These are phyloP conservation scores for Drosophila pruinosa DNA, from an alignment of 1,140 invertebrate species.

Conservation along the genomic window DNA sequence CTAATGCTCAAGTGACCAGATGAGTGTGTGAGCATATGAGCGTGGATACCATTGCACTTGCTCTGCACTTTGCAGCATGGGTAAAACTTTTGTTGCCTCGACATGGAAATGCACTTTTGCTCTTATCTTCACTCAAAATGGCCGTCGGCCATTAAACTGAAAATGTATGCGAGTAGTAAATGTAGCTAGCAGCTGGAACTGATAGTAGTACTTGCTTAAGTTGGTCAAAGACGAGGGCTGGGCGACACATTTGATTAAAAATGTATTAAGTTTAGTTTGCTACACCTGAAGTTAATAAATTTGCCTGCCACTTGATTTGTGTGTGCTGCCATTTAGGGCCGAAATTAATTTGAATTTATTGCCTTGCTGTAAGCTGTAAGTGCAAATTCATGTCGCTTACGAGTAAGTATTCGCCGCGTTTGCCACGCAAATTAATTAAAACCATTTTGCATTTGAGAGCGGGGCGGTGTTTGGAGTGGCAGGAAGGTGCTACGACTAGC, in stretches of 20 bases:
- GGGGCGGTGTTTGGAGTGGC: not conserved
- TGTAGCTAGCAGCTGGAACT: not conserved
- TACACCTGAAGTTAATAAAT: conserved; percentile 29
- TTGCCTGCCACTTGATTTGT: conserved; percentile 25
- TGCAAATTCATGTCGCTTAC: conserved; percentile 38
- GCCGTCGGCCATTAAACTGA: conserved; percentile 8
- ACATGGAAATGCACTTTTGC: conserved; percentile 39
- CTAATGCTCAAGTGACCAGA: not conserved
- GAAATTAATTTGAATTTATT: conserved; percentile 45
- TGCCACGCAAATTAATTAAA: conserved; percentile 40
- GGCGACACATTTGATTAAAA: conserved; percentile 20
- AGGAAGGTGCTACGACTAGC: not conserved
- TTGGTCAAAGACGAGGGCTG: not conserved
- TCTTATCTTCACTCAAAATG: not conserved
- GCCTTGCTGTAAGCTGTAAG: conserved; percentile 21
- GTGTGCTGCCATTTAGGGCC: conserved; percentile 3
- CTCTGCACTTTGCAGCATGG: not conserved
- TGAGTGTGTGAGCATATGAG: not conserved
- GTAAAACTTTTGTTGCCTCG: conserved; percentile 7
- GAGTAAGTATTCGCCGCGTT: conserved; percentile 19
- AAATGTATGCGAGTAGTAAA: too few species aligned
- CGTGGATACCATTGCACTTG: not conserved
- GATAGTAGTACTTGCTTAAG: not conserved
- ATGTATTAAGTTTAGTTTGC: conserved; percentile 3
- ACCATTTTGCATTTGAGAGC: conserved; percentile 41